A percentile compares a stretch with the other conserved stretches of the same genome.
phyloP scores from a whole-genome alignment of 2,797 vertebrate genomes.

The Mionectes olivaceus region DNA sequence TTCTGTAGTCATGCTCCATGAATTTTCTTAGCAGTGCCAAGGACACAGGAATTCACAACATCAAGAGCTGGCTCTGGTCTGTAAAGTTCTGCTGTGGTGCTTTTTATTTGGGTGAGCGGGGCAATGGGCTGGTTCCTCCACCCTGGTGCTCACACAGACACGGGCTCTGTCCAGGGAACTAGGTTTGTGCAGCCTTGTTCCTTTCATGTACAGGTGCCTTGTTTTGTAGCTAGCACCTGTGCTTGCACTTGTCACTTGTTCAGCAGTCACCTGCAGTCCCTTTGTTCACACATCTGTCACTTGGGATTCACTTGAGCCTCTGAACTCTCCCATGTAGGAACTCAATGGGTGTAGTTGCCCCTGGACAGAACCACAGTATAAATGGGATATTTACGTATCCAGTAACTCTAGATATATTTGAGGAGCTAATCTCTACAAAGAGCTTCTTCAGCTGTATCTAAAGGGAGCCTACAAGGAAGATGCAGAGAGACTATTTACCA shows the following conservation, averaged over 20 bases:
- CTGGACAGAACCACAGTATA: neutral
- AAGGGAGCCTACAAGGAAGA: neutral
- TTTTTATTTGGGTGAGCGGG: neutral
- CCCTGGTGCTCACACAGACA: neutral
- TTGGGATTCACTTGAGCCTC: neutral
- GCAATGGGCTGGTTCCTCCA: neutral
- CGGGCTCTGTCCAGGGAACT: neutral
- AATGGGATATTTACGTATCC: neutral
- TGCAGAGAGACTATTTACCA: neutral
- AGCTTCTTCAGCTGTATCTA: neutral
- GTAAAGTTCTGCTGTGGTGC: accelerated
- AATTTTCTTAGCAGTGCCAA: neutral
- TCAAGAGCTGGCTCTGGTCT: neutral
- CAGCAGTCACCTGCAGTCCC: neutral
- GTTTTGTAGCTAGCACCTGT: neutral
- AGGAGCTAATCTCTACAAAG: neutral
- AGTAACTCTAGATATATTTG: neutral
- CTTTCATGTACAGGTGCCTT: neutral
- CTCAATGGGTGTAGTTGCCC: neutral
- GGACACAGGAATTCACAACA: neutral
- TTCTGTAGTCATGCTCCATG: neutral
- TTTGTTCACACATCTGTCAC: neutral
- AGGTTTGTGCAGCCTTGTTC: neutral
- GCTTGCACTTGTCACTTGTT: neutral
- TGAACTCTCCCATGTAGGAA: neutral